phyloP scores from a whole-genome alignment of 2,797 vertebrate species.

The Enteromius paludinosus region DNA sequence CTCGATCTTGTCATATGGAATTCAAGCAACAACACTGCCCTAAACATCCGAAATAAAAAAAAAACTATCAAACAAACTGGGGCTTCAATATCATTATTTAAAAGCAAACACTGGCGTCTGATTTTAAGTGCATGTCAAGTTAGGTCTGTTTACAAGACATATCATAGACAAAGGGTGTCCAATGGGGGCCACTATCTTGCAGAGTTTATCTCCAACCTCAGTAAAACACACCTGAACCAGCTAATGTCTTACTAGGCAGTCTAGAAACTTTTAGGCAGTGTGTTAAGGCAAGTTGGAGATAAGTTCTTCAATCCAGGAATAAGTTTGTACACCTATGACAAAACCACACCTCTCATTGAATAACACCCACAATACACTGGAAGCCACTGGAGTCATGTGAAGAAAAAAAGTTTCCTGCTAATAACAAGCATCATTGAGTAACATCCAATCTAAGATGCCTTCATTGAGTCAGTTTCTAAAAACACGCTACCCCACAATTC shows the following conservation, averaged over 20 bases:
- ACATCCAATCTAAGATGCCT: background rate
- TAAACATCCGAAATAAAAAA: no score
- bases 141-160: background rate
- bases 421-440: background rate
- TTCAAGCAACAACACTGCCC: no score
- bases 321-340: background rate
- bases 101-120: background rate
- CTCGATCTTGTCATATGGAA: background rate
- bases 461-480: background rate
- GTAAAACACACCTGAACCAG: background rate
- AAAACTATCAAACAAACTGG: background rate
- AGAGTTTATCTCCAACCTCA: no score
- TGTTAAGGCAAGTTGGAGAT: background rate
- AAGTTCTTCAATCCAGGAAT: background rate
- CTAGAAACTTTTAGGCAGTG: background rate
- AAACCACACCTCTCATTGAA: background rate
- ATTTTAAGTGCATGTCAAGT: background rate
- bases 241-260: background rate
- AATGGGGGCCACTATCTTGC: no score
- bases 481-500: background rate
- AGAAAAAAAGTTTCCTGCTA: background rate
- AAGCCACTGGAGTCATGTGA: background rate
- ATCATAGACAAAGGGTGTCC: background rate
- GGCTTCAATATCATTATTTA: background rate
- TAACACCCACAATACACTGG: background rate